Base-by-base conservation (phyloP, 2,113 vertebrate species). In the Centropristis striata region DNA sequence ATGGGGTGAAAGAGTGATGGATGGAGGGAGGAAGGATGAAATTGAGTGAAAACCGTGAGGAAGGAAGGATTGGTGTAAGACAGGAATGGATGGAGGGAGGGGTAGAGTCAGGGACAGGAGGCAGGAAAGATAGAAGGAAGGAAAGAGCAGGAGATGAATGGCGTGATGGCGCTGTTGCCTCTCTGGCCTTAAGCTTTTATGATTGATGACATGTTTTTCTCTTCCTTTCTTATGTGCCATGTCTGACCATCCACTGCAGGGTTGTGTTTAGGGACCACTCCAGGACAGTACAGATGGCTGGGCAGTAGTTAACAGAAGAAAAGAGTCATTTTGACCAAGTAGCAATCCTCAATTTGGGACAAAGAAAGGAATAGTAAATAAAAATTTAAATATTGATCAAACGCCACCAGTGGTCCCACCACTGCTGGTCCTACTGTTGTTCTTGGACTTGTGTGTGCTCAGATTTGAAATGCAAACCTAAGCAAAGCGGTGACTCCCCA, bases 121-220 rank as follows among this genome's bases (percentile, higher is more conserved):
- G 50, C 4, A 71, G 47, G 18, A 69, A 68, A 54, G 80, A 68
- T 46, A 53, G 70, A 75, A n/a, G n/a, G 41, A 81, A 72, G 69
- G 53, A 81, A 85, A 80, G 69, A 72, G 69, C 21, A 41, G 70
- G 27, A 84, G 78, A 90, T 65, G 51, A 80, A 78, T 74, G 59
- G 68, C 11, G 37, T 74, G 75, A 84, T 77, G 64, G 36, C 63
- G 71, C 58, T 21, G n/a, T 59, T 75, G 54, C 73, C 67, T 83
- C 75, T 51, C 49, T 81, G 57, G 78, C 81, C 83, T 83, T 28
- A 77, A 67, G 73, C 75, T 68, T 85, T 63, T 67, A 69, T 90
- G 85, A 91, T 86, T 77, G 78, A 89, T 88, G 81, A 58, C n/a
- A 63, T 81, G 77, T 82, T 92, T 86, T 89, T 77, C 66, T 66